Evolutionary conservation across 2,888 invertebrate genomes (phyloP), one percentile per base, ranked within the genome.

Genomic region (Sceliomorpha sp.): DNA sequence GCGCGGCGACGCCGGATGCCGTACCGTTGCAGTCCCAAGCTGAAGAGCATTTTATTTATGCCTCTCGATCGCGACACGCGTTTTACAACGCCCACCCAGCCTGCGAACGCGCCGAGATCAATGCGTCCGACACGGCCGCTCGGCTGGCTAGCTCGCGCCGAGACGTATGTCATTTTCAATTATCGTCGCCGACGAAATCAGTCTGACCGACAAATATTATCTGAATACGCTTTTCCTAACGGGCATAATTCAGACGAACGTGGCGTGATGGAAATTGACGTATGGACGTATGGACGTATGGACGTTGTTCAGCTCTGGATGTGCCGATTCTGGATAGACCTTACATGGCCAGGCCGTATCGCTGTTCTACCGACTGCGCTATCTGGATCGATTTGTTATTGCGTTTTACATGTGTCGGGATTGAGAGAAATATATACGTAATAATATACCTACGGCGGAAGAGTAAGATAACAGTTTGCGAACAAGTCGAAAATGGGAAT

Each of bases 381-480:
- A 66, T 53, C 66, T 40, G 14, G 26, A 26, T 27, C 42, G 24
- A 66, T 66, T 66, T 59, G 53, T 51, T 66, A 40, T 44, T 26
- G 45, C 32, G 70, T 45, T 76, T 73, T 75, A 80, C 39, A 32
- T 42, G 51, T 45, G n/a, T n/a, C n/a, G n/a, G n/a, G n/a, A n/a
- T n/a, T n/a, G n/a, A n/a, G n/a, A n/a, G n/a, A n/a, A n/a, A n/a
- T n/a, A n/a, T n/a, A n/a, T n/a, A n/a, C n/a, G n/a, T n/a, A n/a
- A n/a, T n/a, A n/a, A n/a, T n/a, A n/a, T n/a, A n/a, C n/a, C n/a
- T n/a, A n/a, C n/a, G n/a, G n/a, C n/a, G n/a, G n/a, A n/a, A n/a
- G n/a, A n/a, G n/a, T n/a, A n/a, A n/a, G n/a, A n/a, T n/a, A n/a
- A n/a, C n/a, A n/a, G n/a, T n/a, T n/a, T n/a, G n/a, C n/a, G n/a